Base-by-base conservation (phyloP, 2,797 vertebrate species). In the Telmatherina bonti region DNA sequence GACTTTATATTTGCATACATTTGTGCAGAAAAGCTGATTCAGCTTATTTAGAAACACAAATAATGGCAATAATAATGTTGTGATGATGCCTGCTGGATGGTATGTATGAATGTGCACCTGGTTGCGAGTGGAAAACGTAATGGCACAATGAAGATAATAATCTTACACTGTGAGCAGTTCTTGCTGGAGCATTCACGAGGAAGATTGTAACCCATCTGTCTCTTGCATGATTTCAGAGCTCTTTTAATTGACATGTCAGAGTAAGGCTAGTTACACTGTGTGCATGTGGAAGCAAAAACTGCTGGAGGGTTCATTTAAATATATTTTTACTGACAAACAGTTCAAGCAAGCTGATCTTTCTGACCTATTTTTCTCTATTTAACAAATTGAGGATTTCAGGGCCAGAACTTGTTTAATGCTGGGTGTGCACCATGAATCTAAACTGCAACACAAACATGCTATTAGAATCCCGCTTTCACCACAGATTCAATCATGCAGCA, bases 11-110 rank as follows among this genome's bases (percentile, higher is more conserved):
- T 10, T 45, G 22, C 24, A 51, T n/a, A 29, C 33, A 3, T 51
- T 69, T 67, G 11, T 24, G 2, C 15, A 26, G 45, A 63, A 71
- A 31, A 41, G 78, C 45, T 69, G 73, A 79, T 70, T 6, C 27
- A 41, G 47, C 43, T 29, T 2, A 62, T 66, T 58, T 6, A 4
- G 5, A 30, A 16, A 26, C 64, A 24, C 5, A 12, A 58, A 29
- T 33, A 41, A 29, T 30, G 47, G n/a, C n/a, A n/a, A n/a, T n/a
- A n/a, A n/a, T 26, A 30, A 1, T 54, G 47, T 13, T 31, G 53
- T 63, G 59, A 61, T 67, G 55, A 67, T 70, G 55, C 29, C 45
- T 41, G 38, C 30, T 61, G 66, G 11, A 49, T 41, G 41, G 10
- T 29, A 16, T 22, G 7, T 68, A 15, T 27, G 56, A 26, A 54